A percentile compares a stretch with the other conserved stretches of the same genome.
These are phyloP conservation scores for Noctua comes DNA, from an alignment of 2,888 invertebrate genomes.

Conservation along the genomic window DNA sequence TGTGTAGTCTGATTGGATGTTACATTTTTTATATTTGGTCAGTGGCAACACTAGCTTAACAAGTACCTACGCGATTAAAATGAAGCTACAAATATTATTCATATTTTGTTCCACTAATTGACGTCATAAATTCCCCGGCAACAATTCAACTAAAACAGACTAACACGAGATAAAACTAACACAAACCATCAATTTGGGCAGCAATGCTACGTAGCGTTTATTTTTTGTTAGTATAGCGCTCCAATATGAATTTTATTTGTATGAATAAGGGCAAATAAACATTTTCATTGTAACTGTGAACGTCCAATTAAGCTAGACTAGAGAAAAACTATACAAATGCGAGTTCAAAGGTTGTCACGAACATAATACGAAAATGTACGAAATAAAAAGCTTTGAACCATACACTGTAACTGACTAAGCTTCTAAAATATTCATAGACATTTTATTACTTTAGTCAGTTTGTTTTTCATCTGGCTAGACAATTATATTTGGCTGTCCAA, in stretches of 20 bases:
- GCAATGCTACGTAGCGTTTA: conserved; percentile 6
- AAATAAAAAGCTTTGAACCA: conserved; percentile 16
- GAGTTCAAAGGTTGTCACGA: conserved; percentile 20
- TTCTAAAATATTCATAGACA: conserved; percentile 29
- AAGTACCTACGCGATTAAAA: conserved; percentile 5
- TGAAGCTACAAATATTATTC: conserved; percentile 10
- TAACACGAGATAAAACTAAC: conserved; percentile 36
- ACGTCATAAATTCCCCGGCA: conserved; percentile 31
- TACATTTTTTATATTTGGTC: neutral
- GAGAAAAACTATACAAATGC: conserved; percentile 1
- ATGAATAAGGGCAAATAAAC: conserved; percentile 31
- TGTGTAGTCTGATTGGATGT: neutral
- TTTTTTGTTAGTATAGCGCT: conserved; percentile 26
- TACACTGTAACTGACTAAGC: neutral
- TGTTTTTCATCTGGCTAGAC: conserved; percentile 18
- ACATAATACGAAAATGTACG: conserved; percentile 15
- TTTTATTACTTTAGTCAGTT: conserved; percentile 37
- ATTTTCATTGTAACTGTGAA: conserved; percentile 19
- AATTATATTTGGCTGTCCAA: conserved; percentile 1
- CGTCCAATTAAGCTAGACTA: conserved; percentile 23
- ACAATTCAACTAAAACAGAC: conserved; percentile 33
- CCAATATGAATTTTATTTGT: conserved; percentile 23
- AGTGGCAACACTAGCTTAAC: neutral
- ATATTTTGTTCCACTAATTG: conserved; percentile 28
- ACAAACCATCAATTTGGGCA: conserved; percentile 38